Evolutionary conservation across 2,797 vertebrate genomes (phyloP), one percentile per base, ranked within the genome.

Genomic region (Sphaeramia orbicularis): DNA sequence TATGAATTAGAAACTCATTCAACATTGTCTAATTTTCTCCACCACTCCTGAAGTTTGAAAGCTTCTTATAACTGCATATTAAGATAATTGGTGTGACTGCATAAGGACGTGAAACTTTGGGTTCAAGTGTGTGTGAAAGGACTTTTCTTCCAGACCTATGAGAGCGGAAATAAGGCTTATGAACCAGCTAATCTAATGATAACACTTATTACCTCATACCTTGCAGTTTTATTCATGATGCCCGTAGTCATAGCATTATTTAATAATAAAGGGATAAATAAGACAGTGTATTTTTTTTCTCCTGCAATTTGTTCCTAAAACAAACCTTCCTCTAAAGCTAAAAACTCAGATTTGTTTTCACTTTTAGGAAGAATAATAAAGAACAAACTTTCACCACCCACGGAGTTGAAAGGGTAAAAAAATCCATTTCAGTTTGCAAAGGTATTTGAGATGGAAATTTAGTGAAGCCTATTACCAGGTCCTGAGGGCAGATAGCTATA

Each of bases 371-470:
- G 38, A 78, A 68, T 64, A 77, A 66, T 58, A 69, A 61, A 48
- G 53, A 74, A 71, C 3, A 43, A 73, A 65, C 48, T 42, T 71
- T 49, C 35, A 71, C 60, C 36, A 65, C 61, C 30, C 75, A 81
- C 65, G 38, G 45, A 68, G 76, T 60, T 56, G 24, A 81, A 80
- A 81, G 32, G 13, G n/a, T 43, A 53, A 68, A 65, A 54, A 64
- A 21, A 65, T 53, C 50, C 21, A 21, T 54, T 35, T 74, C 51
- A 43, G 57, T 65, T 76, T 73, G 67, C 82, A 62, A 42, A 56
- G 61, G 57, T 89, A 86, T 89, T 88, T 89, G 67, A 88, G 78
- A 89, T 77, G 73, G 71, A 89, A 83, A 92, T 90, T 86, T 89
- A 89, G 68, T 76, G 70, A 70, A 83, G 57, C 72, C 63, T 72